Evolutionary conservation across 2,888 invertebrate species (phyloP).

Genomic region (Drosophila austrosaltans): DNA sequence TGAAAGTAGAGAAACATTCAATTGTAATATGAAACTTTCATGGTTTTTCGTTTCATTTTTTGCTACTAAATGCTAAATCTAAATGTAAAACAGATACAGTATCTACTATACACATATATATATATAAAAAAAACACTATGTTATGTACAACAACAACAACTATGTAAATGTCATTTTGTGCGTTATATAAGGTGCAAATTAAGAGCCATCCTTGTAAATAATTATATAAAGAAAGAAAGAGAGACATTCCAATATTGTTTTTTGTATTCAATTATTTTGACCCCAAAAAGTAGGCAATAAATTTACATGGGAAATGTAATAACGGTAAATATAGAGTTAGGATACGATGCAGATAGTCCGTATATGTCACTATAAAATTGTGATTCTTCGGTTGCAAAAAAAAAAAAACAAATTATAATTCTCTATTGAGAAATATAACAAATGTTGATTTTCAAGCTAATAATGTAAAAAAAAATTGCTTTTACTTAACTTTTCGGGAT

Average conservation of each 20-base stretch:
- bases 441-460: no score
- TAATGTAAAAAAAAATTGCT: no score
- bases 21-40: slow-evolving; percentile 4
- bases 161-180: slow-evolving; percentile 68
- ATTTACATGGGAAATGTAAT: background rate
- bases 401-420: no score
- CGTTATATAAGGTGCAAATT: slow-evolving; percentile 78
- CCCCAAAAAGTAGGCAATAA: slow-evolving; percentile 4
- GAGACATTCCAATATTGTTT: slow-evolving; percentile 83
- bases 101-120: slow-evolving; percentile 52
- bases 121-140: slow-evolving; percentile 63
- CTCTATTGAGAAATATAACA: no score
- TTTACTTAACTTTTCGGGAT: no score
- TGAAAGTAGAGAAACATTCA: background rate
- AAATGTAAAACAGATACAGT: slow-evolving; percentile 41
- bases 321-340: background rate
- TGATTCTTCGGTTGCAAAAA: no score
- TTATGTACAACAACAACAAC: slow-evolving; percentile 41
- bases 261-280: slow-evolving; percentile 65
- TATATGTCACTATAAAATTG: no score
- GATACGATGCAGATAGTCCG: background rate
- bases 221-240: slow-evolving; percentile 79
- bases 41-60: slow-evolving; percentile 26
- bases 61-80: slow-evolving; percentile 16
- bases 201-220: slow-evolving; percentile 83